Base-by-base conservation (phyloP, 2,888 invertebrate species). In the Cataglyphis cursor region DNA sequence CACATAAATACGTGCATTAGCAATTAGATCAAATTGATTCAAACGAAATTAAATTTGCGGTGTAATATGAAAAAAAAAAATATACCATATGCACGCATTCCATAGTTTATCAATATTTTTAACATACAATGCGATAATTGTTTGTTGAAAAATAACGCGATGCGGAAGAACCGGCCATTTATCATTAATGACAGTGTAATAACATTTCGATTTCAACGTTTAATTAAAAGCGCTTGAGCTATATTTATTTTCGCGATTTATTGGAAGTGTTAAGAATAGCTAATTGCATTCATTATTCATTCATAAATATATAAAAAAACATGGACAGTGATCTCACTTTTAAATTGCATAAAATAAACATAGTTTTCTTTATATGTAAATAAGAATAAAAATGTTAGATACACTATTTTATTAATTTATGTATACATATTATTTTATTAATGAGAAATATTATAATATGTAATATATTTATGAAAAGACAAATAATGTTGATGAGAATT, bases 121-220 rank as follows among this genome's bases (percentile, higher is more conserved):
- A 12, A 54, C n/a, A n/a, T n/a, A 15, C 28, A 72, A 72, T 78
- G 24, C 31, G n/a, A n/a, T 76, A 54, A 76, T 68, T 57, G 72
- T 57, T 70, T 57, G 28, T 57, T 31, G 54, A 70, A 76, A 78
- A 70, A 78, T 76, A 65, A 38, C 38, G 1, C 41, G 10, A 18
- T 4, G n/a, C 15, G 31, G 5, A 75, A 28, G 31, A 68, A 41
- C 3, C 8, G 15, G 12, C 12, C 75, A 31, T 78, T 68, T 57
- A 41, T 70, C 54, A 31, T 28, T 41, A 15, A 28, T 31, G 41
- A 31, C 21, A n/a, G 21, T 18, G 21, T 44, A 70, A 57, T 78
- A 70, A 66, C 24, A 66, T 51, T 66, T 54, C 15, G 38, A 54
- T 38, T 66, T 35, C 24, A 41, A 4, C 28, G 15, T 62, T 74